Base-by-base conservation (phyloP, 2,797 vertebrate species). In the Sardinella longiceps region DNA sequence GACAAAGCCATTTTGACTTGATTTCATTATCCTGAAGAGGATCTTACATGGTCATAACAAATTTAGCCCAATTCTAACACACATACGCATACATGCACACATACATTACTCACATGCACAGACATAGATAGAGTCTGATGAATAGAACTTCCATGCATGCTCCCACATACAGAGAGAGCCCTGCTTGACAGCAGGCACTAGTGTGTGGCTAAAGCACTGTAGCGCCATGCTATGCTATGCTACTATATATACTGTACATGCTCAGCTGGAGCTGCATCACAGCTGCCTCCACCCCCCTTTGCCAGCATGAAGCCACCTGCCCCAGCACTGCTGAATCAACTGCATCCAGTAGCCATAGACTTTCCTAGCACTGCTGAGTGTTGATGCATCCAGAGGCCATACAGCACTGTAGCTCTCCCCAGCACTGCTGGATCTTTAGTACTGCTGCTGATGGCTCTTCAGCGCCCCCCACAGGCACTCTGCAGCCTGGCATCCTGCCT, bases 91-190 rank as follows among this genome's bases (percentile, higher is more conserved):
- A 5, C 66, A 70, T 9, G 25, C 18, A 12, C 39, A 30, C 63
- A 85, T 88, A 96, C 7, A 45, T n/a, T n/a, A n/a, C n/a, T n/a
- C 80, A 86, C 87, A 88, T 86, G 37, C 82, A 37, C 28, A 45
- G 80, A 51, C 58, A 43, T 70, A 53, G 25, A 63, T 43, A 45
- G 0, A 23, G 23, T 23, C 14, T 45, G 66, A 6, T 66, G 5
- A 18, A 53, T 82, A 37, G 30, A 56, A 4, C 20, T n/a, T 56
- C 53, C 53, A 20, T 56, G 28, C 25, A 28, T 14, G 30, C 60
- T 25, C 60, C 28, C 25, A 66, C 60, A 37, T 3, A 74, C 14
- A 66, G 4, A 66, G 7, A 66, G 11, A 39, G 14, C 18, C 66
- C 33, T 33, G 14, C 30, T 18, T 28, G 4, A 37, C 45, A 14